Base-by-base conservation (phyloP, 2,888 invertebrate genomes). In the Himalopsyche anomala region DNA sequence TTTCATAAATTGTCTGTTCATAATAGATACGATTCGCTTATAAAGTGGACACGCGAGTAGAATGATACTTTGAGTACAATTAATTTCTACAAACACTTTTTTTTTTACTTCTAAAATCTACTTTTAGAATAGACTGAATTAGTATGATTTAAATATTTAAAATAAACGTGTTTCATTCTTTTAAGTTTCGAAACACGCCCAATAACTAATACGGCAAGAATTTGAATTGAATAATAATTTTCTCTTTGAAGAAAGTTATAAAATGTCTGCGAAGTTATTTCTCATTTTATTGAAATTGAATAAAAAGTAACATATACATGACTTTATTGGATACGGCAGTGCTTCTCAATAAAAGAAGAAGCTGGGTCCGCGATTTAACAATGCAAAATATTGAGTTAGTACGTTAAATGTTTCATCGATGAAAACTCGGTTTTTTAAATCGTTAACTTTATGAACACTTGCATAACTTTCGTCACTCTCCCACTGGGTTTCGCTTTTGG, bases 151-250 rank as follows among this genome's bases (percentile, higher is more conserved):
- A 62, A 62, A 62, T 62, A 62, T 62, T 6, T 56, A 56, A 56
- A 56, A 56, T 56, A 17, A n/a, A 56, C 17, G 56, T n/a, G 9
- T 19, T 62, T 11, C 9, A 62, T 62, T 62, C n/a, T 62, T 62
- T 56, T 11, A 62, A 62, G 62, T 62, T 62, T 62, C 6, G 4
- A 62, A 19, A 62, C 28, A 19, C 19, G 19, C n/a, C 8, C 3
- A 62, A 62, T 28, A 62, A 62, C 28, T 62, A 28, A 62, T 19
- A 19, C 28, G 28, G 19, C 62, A 62, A 62, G 28, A 62, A 62
- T 19, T 51, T 62, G 19, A 62, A 62, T 62, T 62, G 62, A 19
- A 62, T 62, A 28, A 62, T 62, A 62, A 62, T 62, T 62, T 62
- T 62, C 62, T 19, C 19, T 19, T 62, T 19, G 19, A 19, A 19